These are phyloP conservation scores for Cydia strobilella DNA, from an alignment of 1,140 invertebrate species.

Conservation along the genomic window DNA sequence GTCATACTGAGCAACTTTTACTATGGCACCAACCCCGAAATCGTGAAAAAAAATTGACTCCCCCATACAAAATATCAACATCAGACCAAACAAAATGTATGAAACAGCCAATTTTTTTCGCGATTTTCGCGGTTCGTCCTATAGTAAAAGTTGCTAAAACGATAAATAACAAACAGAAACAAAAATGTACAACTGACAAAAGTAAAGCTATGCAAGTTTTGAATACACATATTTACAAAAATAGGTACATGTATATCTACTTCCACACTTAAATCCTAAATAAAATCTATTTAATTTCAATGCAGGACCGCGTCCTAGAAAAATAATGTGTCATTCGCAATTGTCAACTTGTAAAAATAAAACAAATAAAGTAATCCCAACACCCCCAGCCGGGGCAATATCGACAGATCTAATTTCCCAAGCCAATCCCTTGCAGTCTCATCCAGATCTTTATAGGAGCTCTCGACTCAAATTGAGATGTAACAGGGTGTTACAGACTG, in stretches of 20 bases:
- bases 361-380: not conserved
- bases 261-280: not conserved
- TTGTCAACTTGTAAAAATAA: not conserved
- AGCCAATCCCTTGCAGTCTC: conserved; percentile 2
- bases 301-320: not conserved
- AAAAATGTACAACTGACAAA: too few species aligned
- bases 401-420: conserved; percentile 24
- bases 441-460: conserved; percentile 25
- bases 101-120: too few species aligned
- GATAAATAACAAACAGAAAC: too few species aligned
- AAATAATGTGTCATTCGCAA: not conserved
- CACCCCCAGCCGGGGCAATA: conserved; percentile 3
- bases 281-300: not conserved
- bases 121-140: too few species aligned
- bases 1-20: too few species aligned
- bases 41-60: too few species aligned
- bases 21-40: too few species aligned
- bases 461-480: conserved; percentile 28
- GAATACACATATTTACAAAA: too few species aligned
- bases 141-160: too few species aligned
- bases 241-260: not conserved
- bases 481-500: conserved; percentile 20
- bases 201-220: too few species aligned
- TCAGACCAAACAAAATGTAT: too few species aligned
- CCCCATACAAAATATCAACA: too few species aligned